Evolutionary conservation across 2,888 invertebrate species (phyloP), one percentile per base, ranked within the genome.

Genomic region (Drosophila mulleri): DNA sequence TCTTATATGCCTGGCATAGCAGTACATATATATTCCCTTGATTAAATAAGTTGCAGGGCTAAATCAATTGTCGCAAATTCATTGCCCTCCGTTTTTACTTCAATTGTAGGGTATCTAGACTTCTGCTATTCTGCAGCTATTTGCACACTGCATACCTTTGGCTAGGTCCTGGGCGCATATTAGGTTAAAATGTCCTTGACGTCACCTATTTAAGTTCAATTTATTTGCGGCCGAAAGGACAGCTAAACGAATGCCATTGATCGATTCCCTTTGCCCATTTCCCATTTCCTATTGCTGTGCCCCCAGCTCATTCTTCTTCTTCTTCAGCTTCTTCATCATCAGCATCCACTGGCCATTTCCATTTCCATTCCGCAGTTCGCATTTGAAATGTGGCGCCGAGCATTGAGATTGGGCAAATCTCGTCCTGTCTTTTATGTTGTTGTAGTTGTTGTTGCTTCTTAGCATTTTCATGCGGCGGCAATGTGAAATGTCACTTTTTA

Each of bases 121-220:
- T 26, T 68, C n/a, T 29, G 11, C 29, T 23, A 32, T 14, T 42
- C 9, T n/a, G 4, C 1, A 18, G 9, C 12, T 14, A 8, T 29
- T 16, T 3, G 9, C 26, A 2, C n/a, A 29, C 3, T 60, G 65
- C 37, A 59, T 62, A 82, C 80, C 68, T 75, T 64, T 45, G 63
- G 63, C 71, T 59, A 32, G 29, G 57, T 48, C 71, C 54, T 61
- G 52, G 57, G 61, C 81, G 69, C 74, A 65, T 80, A 80, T 83
- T 78, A 83, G 73, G 75, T 83, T 85, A 78, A 80, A 88, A 88
- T 83, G 90, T 67, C 75, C 84, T 82, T 72, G 76, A 83, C 81
- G 83, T 86, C 87, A 75, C 70, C 89, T 86, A 83, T 90, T 83
- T 81, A 81, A 87, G 77, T 86, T 86, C 81, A 83, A 88, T 89